Conservation (phyloP, 2,888 invertebrate genomes). For the Dicyrtomina minuta region DNA sequence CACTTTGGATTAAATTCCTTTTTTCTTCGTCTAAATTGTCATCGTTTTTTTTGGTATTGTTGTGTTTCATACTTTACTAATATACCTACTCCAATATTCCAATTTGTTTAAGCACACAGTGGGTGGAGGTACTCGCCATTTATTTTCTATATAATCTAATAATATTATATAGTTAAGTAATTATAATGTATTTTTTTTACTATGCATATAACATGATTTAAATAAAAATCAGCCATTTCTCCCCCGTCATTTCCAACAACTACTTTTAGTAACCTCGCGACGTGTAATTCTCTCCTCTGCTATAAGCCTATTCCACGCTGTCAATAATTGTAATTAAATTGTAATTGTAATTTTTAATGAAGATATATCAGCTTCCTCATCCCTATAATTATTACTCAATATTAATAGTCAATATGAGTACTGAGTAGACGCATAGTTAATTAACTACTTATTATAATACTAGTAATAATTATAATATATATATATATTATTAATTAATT, state of each 20-base stretch:
- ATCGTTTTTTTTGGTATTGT: neutral
- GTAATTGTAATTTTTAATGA: neutral
- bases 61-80: no score
- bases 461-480: neutral
- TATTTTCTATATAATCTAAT: neutral
- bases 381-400: neutral
- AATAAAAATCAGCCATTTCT: neutral
- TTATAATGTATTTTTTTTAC: neutral
- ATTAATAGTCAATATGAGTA: no score
- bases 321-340: no score
- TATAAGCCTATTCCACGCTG: no score
- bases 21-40: neutral
- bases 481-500: neutral
- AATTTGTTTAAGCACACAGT: constrained; percentile 17
- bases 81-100: no score
- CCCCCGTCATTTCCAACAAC: no score
- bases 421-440: no score
- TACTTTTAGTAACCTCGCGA: no score
- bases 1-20: neutral
- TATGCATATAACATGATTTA: neutral
- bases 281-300: no score
- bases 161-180: neutral
- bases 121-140: constrained; percentile 21
- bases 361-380: neutral
- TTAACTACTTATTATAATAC: no score